These are phyloP conservation scores for Athrips mouffetella DNA, from an alignment of 2,888 invertebrate genomes.

Conservation along the genomic window DNA sequence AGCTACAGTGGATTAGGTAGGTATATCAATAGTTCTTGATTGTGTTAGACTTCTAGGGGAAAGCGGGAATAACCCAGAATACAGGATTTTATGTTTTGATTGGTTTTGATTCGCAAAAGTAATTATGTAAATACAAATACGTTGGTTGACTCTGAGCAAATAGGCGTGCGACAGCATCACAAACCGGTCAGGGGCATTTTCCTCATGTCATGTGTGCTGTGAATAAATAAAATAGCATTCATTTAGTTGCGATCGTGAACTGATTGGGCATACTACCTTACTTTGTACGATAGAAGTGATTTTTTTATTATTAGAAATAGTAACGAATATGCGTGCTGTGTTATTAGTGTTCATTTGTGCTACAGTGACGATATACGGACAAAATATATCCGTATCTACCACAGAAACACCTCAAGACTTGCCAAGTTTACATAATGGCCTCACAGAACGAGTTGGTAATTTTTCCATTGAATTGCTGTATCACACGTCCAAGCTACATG, in stretches of 20 bases:
- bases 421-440: conserved; percentile 37
- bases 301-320: too few species aligned
- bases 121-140: conserved; percentile 18
- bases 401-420: neutral
- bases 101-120: conserved; percentile 1
- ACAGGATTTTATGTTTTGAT: conserved; percentile 11
- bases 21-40: neutral
- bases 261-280: too few species aligned
- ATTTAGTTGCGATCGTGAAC: neutral
- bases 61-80: neutral
- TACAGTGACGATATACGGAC: conserved; percentile 11
- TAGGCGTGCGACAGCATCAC: conserved; percentile 14
- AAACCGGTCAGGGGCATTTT: conserved; percentile 25
- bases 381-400: conserved; percentile 15
- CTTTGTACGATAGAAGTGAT: too few species aligned
- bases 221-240: too few species aligned
- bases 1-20: neutral
- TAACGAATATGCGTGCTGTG: conserved; percentile 23
- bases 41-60: neutral
- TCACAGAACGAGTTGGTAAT: conserved; percentile 61
- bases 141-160: conserved; percentile 15
- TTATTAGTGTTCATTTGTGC: conserved; percentile 10
- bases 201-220: conserved; percentile 9
- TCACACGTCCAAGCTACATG: conserved; percentile 41
- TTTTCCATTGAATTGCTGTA: conserved; percentile 64